Base-by-base conservation (phyloP, 2,888 invertebrate genomes). In the Resseliella maxima region DNA sequence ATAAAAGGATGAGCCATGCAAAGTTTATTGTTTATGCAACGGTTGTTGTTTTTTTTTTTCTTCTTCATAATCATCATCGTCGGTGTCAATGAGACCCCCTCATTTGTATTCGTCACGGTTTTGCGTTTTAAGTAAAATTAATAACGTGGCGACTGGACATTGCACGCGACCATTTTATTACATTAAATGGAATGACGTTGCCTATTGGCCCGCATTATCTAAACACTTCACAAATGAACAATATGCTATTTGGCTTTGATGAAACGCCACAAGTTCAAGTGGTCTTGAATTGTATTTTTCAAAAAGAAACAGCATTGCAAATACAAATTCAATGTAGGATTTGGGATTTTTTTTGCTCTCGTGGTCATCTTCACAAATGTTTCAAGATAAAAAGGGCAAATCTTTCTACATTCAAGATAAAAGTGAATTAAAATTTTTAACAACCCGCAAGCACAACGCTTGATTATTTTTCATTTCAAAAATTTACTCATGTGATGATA, bases 121-220 rank as follows among this genome's bases (percentile, higher is more conserved):
- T 38, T 24, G 38, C 31, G 31, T 72, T 72, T 72, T n/a, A 72
- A 72, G 72, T 72, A 12, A 31, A 72, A 72, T 72, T 72, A 72
- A 38, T 83, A 27, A 6, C 10, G 38, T 27, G 8, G 83, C 24
- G 38, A 38, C 6, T 24, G 83, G 83, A 83, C 83, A n/a, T 38
- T 83, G 38, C 83, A 83, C 83, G 83, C 83, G 83, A 83, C 83
- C 83, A 83, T 38, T 83, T 83, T 83, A 83, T 38, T 83, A 83
- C n/a, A 83, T 38, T 38, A 83, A 83, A 83, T 38, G 38, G 38
- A 38, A 36, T 24, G 12, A n/a, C 31, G 24, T 38, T 83, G 0
- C n/a, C n/a, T 83, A 21, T 83, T 83, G 83, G 38, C 83, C 83
- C 83, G 83, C 83, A 83, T 83, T 83, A 38, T 83, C 83, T 1